A percentile compares a stretch with the other conserved stretches of the same genome.
Evolutionary conservation across 2,113 vertebrate genomes (phyloP).

Genomic region (Macquaria ambigua): DNA sequence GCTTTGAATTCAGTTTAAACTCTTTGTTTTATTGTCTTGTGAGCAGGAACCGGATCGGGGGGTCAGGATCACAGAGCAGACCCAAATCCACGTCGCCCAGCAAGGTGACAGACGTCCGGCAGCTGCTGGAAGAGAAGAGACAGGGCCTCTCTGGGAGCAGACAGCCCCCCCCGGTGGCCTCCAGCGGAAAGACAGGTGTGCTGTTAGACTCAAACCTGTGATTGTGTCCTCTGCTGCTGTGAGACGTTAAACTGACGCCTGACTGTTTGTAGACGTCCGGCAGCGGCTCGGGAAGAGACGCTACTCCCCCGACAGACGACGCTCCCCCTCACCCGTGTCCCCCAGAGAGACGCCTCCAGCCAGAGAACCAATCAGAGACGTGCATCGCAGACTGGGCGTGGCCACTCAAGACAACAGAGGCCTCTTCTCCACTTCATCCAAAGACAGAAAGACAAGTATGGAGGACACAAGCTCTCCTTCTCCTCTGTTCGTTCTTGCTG

Average conservation of each 20-base stretch:
- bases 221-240: not conserved
- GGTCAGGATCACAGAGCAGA: constrained; percentile 30
- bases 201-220: not conserved
- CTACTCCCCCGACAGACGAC: constrained; percentile 88
- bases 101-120: constrained; percentile 92
- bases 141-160: constrained; percentile 84
- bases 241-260: not conserved
- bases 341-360: constrained; percentile 77
- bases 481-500: too few species aligned
- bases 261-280: constrained; percentile 87
- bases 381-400: constrained; percentile 93
- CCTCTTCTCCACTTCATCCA: constrained; percentile 85
- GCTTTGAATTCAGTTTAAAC: not conserved
- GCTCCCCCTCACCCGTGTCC: constrained; percentile 78
- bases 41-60: constrained; percentile 88
- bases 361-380: constrained; percentile 90
- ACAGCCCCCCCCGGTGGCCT: constrained; percentile 59
- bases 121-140: constrained; percentile 95
- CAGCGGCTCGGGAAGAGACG: constrained; percentile 94
- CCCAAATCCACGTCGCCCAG: constrained; percentile 84
- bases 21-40: not conserved
- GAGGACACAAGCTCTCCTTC: not conserved
- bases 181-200: constrained; percentile 89
- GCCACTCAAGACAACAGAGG: constrained; percentile 87
- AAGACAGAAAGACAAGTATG: constrained; percentile 91